Percentiles rank a stretch among this genome's conserved stretches.
phyloP scores from a whole-genome alignment of 2,797 vertebrate species.

The Vespertilio murinus region DNA sequence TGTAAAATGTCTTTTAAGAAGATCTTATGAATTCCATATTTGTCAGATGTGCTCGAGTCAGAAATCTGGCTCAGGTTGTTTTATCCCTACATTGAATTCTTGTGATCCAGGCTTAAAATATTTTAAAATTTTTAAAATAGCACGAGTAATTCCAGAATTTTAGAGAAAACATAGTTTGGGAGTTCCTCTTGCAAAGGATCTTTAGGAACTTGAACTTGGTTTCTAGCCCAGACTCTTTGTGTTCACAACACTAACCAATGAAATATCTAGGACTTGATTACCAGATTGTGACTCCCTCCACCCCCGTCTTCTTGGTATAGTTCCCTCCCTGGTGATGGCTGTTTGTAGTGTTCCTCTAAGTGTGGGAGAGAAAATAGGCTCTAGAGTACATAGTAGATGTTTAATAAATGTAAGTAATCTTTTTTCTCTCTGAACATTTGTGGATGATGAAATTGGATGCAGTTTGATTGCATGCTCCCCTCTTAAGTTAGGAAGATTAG shows the following conservation, averaged over 20 bases:
- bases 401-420: neutral
- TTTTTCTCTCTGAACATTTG: conserved; percentile 3
- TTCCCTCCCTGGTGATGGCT: neutral
- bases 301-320: neutral
- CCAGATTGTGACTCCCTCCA: neutral
- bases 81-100: neutral
- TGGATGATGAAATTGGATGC: neutral
- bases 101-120: neutral
- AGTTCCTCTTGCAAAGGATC: neutral
- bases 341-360: conserved; percentile 27
- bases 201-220: neutral
- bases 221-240: neutral
- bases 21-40: neutral
- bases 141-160: conserved; percentile 28
- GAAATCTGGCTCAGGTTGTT: neutral
- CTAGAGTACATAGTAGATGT: neutral
- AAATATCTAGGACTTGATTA: neutral
- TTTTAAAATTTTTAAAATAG: conserved; percentile 8
- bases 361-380: neutral
- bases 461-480: neutral
- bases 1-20: neutral
- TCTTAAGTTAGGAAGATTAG: neutral
- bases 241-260: neutral
- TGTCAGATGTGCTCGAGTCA: neutral
- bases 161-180: neutral